A percentile compares a stretch with the other conserved stretches of the same genome.
phyloP scores from a whole-genome alignment of 1,140 invertebrate genomes.

The Acromyrmex heyeri region DNA sequence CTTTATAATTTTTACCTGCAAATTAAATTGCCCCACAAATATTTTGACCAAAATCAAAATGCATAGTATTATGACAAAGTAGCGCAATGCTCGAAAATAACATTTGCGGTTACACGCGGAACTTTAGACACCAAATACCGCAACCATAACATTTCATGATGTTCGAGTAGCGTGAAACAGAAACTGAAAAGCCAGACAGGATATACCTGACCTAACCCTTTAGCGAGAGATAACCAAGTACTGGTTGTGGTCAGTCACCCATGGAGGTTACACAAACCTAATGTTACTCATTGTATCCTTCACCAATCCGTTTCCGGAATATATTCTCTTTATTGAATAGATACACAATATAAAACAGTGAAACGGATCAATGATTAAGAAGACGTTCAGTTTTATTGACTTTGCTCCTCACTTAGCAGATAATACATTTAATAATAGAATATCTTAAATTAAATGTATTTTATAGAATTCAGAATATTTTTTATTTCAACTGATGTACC shows the following conservation, averaged over 20 bases:
- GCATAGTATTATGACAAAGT: constrained; percentile 40
- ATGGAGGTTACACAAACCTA: constrained; percentile 41
- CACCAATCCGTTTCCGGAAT: constrained; percentile 27
- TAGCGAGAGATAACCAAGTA: constrained; percentile 50
- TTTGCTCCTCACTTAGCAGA: background rate
- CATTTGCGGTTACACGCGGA: constrained; percentile 45
- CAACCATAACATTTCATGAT: constrained; percentile 45
- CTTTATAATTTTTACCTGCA: constrained; percentile 25
- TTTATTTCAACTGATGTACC: no score
- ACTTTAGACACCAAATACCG: constrained; percentile 44
- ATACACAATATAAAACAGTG: background rate
- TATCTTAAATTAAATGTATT: background rate
- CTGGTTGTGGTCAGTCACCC: constrained; percentile 46
- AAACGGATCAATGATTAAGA: background rate
- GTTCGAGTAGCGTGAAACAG: constrained; percentile 48
- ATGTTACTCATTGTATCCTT: constrained; percentile 38
- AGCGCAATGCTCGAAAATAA: constrained; percentile 45
- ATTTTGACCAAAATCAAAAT: constrained; percentile 47
- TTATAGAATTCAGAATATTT: no score
- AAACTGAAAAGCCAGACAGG: constrained; percentile 51
- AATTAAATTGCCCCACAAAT: constrained; percentile 42
- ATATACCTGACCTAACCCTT: constrained; percentile 39
- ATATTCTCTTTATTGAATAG: background rate
- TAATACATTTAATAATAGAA: background rate
- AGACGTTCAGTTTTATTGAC: background rate